phyloP scores from a whole-genome alignment of 2,888 invertebrate species.

The Tipula confusa region DNA sequence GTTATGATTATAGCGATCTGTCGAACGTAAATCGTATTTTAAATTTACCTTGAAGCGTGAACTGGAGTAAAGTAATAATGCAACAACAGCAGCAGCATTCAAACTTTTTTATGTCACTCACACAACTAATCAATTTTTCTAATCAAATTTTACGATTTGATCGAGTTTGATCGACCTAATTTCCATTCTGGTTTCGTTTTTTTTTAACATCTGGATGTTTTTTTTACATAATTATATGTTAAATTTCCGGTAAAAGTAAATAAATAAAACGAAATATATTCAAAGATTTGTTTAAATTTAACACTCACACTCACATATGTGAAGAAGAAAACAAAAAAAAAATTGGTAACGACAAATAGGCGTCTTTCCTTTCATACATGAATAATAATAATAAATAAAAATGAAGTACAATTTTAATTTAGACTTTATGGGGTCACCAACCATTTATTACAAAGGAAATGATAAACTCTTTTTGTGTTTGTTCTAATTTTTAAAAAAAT shows the following conservation, averaged over 20 bases:
- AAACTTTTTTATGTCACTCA: neutral
- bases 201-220: neutral
- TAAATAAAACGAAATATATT: neutral
- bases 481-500: neutral
- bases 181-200: neutral
- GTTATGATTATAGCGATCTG: neutral
- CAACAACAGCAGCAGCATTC: neutral
- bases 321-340: too few relatives aligned
- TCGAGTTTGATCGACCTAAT: neutral
- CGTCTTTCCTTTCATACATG: neutral
- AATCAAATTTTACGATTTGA: neutral
- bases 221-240: neutral
- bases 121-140: neutral
- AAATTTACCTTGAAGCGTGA: conserved; percentile 7
- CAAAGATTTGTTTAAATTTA: conserved; percentile 12
- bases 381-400: neutral
- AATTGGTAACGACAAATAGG: conserved; percentile 25
- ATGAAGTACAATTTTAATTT: neutral
- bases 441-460: neutral
- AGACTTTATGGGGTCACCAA: conserved; percentile 13
- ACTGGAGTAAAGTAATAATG: neutral
- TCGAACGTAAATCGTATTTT: neutral
- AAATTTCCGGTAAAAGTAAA: neutral
- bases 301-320: neutral
- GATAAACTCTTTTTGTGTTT: neutral